Percentiles rank a stretch among this genome's conserved stretches.
Conservation (phyloP, 2,797 vertebrate genomes). For the Sarcoramphus papa region DNA sequence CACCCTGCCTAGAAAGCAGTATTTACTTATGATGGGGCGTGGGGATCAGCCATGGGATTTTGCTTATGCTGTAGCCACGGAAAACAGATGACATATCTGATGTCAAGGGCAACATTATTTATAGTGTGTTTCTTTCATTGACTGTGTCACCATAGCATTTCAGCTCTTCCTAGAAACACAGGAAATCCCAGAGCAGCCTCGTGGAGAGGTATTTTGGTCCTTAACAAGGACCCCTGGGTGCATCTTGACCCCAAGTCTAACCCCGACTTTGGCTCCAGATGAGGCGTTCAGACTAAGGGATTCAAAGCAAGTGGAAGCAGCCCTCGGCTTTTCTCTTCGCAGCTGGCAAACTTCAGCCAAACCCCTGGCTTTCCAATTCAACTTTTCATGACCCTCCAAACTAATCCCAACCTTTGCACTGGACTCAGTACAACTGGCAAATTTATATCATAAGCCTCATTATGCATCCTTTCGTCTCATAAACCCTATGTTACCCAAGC, state of each 20-base stretch:
- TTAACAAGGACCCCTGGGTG: background rate
- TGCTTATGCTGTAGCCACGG: background rate
- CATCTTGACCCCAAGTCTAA: background rate
- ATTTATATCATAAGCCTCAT: background rate
- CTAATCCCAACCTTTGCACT: slow-evolving; percentile 3
- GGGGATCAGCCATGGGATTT: background rate
- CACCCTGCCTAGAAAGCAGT: background rate
- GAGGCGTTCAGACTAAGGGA: background rate
- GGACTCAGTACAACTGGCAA: slow-evolving; percentile 28
- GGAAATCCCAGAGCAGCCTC: background rate
- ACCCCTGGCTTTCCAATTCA: background rate
- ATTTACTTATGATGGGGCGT: background rate
- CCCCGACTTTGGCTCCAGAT: background rate
- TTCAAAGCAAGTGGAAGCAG: background rate
- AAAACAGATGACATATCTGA: background rate
- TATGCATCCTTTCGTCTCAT: background rate
- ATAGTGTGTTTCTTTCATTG: background rate
- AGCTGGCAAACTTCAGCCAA: background rate
- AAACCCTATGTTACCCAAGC: background rate
- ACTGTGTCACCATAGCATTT: background rate
- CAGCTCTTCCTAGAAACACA: background rate
- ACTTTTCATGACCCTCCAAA: slow-evolving; percentile 14
- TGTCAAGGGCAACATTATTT: background rate
- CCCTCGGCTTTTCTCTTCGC: background rate
- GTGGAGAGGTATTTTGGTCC: background rate